Percentiles rank a stretch among this genome's conserved stretches.
phyloP scores from a whole-genome alignment of 2,888 invertebrate genomes.

The Agrochola litura region DNA sequence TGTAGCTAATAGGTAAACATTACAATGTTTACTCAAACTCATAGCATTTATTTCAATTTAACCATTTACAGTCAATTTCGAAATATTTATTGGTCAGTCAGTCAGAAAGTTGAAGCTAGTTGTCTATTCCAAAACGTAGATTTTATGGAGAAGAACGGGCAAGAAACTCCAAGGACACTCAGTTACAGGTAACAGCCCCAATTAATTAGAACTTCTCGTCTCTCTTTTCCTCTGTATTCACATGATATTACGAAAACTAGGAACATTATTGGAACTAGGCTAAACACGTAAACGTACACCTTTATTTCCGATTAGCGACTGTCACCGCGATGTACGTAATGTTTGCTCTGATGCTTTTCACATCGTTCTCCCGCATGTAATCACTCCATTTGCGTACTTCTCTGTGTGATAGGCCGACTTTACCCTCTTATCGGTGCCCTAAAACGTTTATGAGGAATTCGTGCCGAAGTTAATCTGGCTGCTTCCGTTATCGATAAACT shows the following conservation, averaged over 20 bases:
- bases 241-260: background rate
- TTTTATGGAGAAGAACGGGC: too few relatives aligned
- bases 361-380: slow-evolving; percentile 34
- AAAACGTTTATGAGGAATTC: slow-evolving; percentile 87
- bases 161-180: too few relatives aligned
- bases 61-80: too few relatives aligned
- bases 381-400: slow-evolving; percentile 47
- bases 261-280: background rate
- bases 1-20: background rate
- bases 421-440: slow-evolving; percentile 80
- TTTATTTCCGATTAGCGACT: background rate
- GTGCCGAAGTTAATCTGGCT: slow-evolving; percentile 85
- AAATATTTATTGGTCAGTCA: too few relatives aligned
- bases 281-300: background rate
- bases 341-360: slow-evolving; percentile 17
- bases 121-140: too few relatives aligned
- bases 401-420: slow-evolving; percentile 46
- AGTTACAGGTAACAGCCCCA: background rate
- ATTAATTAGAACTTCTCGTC: background rate
- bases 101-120: too few relatives aligned
- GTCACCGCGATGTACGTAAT: background rate
- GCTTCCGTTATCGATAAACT: slow-evolving; percentile 87
- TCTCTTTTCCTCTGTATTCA: background rate
- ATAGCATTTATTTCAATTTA: too few relatives aligned
- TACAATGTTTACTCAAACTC: too few relatives aligned